Evolutionary conservation across 2,888 invertebrate species (phyloP), one percentile per base, ranked within the genome.

Genomic region (Lithophane socia): DNA sequence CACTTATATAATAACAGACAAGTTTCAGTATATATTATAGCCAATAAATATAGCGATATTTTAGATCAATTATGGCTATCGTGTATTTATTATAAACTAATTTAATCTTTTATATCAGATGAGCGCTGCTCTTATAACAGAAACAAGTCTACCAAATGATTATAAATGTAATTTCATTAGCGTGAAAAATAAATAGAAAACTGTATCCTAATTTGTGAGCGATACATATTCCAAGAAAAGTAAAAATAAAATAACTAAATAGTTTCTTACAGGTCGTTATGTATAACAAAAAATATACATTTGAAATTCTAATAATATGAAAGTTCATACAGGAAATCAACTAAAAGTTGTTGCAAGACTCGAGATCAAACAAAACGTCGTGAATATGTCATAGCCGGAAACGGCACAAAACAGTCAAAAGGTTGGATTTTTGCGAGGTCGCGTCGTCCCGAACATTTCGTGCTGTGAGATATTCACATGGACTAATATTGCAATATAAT

Each of bases 381-480:
- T 95, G 95, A 95, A 95, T 95, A 95, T 92, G 88, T 95, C 95
- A 94, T 91, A 94, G 94, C 94, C 93, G 87, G 93, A 92, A 93
- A 92, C 90, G 90, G 90, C 87, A 88, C 87, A 84, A 67, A 76
- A 74, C 86, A 77, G 72, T 84, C 85, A 85, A 82, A 77, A 86
- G 79, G 79, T 71, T 86, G 88, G 90, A 86, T 89, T 91, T 77
- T 74, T 54, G 83, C 76, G 78, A 75, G 61, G 68, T 83, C 78
- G 86, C 94, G 75, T 85, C 79, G 86, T 94, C 95, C 95, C 95
- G 95, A 95, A 94, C 89, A 91, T 94, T 94, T 92, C 94, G 92
- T 92, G 94, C 94, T 93, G 92, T 94, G 95, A 94, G 90, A 94
- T 95, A 95, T 96, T 94, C 95, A 96, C 95, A 91, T 90, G 86